A percentile compares a stretch with the other conserved stretches of the same genome.
Conservation (phyloP, 2,888 invertebrate genomes). For the Entomobrya proxima region DNA sequence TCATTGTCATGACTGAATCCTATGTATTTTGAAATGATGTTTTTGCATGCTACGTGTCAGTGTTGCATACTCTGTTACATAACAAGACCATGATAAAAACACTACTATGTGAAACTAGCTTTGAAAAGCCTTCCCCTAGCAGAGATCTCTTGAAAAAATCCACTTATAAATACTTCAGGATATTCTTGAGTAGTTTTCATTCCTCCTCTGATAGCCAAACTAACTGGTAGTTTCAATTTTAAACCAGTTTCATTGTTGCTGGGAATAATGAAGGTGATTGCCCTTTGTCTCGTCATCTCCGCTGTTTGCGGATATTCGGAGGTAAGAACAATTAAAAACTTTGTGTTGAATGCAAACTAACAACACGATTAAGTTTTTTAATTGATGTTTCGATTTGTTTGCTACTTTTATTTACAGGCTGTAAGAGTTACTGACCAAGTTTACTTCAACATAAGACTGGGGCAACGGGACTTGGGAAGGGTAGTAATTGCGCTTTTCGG, state of each 20-base stretch:
- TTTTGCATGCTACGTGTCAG: too few relatives aligned
- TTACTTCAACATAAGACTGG: constrained; percentile 90
- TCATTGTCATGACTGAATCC: too few relatives aligned
- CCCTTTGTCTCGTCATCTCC: constrained; percentile 55
- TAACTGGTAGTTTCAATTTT: neutral
- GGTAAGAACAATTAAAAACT: constrained; percentile 37
- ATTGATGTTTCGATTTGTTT: neutral
- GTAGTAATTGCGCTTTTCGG: constrained; percentile 94
- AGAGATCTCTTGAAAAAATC: neutral
- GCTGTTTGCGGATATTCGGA: constrained; percentile 61
- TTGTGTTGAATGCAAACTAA: neutral
- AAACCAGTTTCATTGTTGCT: constrained; percentile 27
- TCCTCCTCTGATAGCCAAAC: constrained; percentile 31
- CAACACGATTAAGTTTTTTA: neutral
- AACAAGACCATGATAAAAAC: too few relatives aligned
- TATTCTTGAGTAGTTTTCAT: constrained; percentile 38
- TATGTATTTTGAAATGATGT: too few relatives aligned
- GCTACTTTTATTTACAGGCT: constrained; percentile 44
- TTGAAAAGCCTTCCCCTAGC: too few relatives aligned
- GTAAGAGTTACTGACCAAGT: constrained; percentile 81
- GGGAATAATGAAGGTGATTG: constrained; percentile 66
- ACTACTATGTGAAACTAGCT: too few relatives aligned
- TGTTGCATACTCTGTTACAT: too few relatives aligned
- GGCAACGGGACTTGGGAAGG: constrained; percentile 82
- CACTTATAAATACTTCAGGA: constrained; percentile 57